phyloP scores from a whole-genome alignment of 2,888 invertebrate species.

The Lasioglossum zephyrum region DNA sequence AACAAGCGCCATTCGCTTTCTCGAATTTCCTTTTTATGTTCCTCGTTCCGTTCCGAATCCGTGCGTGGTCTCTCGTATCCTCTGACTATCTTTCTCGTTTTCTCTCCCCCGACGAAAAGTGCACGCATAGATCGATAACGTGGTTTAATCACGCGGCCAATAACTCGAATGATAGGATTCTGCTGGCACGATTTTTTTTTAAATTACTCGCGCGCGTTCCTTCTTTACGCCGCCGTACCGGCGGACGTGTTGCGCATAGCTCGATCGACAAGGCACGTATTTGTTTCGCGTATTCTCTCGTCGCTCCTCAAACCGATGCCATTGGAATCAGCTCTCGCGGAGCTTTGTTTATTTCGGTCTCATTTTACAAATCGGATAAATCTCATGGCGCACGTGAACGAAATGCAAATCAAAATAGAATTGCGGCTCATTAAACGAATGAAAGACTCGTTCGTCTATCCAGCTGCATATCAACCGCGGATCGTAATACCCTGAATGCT shows the following conservation, averaged over 20 bases:
- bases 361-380: background rate
- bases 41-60: slow-evolving; percentile 19
- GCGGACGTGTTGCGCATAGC: background rate
- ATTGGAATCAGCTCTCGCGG: background rate
- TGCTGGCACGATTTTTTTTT: slow-evolving; percentile 15
- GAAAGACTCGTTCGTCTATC: background rate
- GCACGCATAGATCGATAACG: slow-evolving; percentile 35
- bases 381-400: background rate
- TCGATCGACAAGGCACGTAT: background rate
- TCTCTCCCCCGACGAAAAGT: background rate
- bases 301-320: background rate
- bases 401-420: background rate
- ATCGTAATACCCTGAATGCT: background rate
- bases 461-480: background rate
- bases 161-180: slow-evolving; percentile 24
- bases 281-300: background rate
- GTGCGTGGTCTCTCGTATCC: background rate
- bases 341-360: background rate
- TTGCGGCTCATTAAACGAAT: background rate
- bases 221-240: background rate
- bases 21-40: slow-evolving; percentile 33
- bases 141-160: slow-evolving; percentile 36
- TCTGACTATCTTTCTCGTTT: background rate
- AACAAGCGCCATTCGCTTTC: slow-evolving; percentile 32
- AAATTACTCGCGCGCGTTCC: slow-evolving; percentile 5